A percentile compares a stretch with the other conserved stretches of the same genome.
phyloP scores from a whole-genome alignment of 2,113 vertebrate species.

The Labrus mixtus region DNA sequence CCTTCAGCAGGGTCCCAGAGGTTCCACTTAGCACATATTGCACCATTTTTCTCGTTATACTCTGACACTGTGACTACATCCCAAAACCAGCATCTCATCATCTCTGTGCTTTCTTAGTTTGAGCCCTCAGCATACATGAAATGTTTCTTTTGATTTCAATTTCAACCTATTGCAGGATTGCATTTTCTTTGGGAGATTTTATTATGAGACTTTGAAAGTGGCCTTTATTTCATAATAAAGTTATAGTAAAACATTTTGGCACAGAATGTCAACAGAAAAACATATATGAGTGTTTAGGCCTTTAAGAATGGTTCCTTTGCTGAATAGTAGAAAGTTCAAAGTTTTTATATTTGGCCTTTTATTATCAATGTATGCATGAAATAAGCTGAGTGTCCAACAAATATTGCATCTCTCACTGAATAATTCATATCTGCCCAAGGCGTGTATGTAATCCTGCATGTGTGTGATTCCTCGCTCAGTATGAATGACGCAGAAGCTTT shows the following conservation, averaged over 20 bases:
- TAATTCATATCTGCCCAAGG: conserved; percentile 48
- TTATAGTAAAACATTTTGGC: background rate
- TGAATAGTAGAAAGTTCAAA: conserved; percentile 4
- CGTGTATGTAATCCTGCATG: conserved; percentile 45
- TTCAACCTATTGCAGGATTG: background rate
- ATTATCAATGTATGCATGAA: conserved; percentile 27
- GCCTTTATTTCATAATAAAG: background rate
- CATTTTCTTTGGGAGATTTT: background rate
- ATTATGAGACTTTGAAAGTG: background rate
- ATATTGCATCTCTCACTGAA: conserved; percentile 31
- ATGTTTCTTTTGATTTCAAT: conserved; percentile 12
- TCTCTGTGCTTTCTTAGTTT: conserved; percentile 28
- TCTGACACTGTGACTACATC: conserved; percentile 50
- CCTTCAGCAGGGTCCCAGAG: conserved; percentile 33
- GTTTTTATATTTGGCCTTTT: conserved; percentile 24
- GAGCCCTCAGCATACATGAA: background rate
- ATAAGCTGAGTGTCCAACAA: conserved; percentile 1
- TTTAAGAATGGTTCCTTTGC: conserved; percentile 6
- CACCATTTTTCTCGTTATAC: conserved; percentile 70
- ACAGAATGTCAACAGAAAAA: background rate
- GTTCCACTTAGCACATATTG: conserved; percentile 57
- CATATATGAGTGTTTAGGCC: background rate
- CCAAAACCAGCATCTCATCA: conserved; percentile 41
- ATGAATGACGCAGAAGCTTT: conserved; percentile 35
- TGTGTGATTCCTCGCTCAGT: conserved; percentile 34